phyloP scores from a whole-genome alignment of 1,140 invertebrate genomes.

The Drosophila quadrilineata region DNA sequence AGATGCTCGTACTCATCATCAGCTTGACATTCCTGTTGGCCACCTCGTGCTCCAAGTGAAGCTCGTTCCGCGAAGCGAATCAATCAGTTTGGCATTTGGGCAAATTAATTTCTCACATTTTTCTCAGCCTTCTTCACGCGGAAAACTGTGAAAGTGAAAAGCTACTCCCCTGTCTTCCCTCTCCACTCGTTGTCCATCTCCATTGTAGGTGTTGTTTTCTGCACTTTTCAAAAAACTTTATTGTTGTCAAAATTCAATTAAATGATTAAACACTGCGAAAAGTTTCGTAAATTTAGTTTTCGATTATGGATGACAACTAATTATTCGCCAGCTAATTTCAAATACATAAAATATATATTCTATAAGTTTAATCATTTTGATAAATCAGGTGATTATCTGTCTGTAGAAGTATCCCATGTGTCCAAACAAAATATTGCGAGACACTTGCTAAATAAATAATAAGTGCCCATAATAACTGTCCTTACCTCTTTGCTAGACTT shows the following conservation, averaged over 20 bases:
- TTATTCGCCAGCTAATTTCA: conserved; percentile 36
- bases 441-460: conserved; percentile 10
- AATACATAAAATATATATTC: too few species aligned
- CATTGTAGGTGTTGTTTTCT: conserved; percentile 19
- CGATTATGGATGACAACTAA: conserved; percentile 25
- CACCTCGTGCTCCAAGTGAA: neutral
- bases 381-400: conserved; percentile 1
- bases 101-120: conserved; percentile 71
- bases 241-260: conserved; percentile 61
- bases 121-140: conserved; percentile 23
- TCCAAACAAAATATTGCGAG: neutral
- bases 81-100: conserved; percentile 65
- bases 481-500: conserved; percentile 39
- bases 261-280: conserved; percentile 49
- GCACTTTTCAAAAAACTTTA: conserved; percentile 8
- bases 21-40: conserved; percentile 10
- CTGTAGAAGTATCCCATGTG: neutral
- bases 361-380: conserved; percentile 23
- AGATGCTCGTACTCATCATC: conserved; percentile 9
- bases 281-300: conserved; percentile 32
- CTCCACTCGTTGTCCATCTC: too few species aligned
- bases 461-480: neutral
- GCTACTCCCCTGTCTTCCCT: neutral
- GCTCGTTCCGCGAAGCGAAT: conserved; percentile 34
- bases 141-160: conserved; percentile 54